A percentile compares a stretch with the other conserved stretches of the same genome.
phyloP scores from a whole-genome alignment of 35 echinoderm and acorn worm species.

The Diadema setosum region DNA sequence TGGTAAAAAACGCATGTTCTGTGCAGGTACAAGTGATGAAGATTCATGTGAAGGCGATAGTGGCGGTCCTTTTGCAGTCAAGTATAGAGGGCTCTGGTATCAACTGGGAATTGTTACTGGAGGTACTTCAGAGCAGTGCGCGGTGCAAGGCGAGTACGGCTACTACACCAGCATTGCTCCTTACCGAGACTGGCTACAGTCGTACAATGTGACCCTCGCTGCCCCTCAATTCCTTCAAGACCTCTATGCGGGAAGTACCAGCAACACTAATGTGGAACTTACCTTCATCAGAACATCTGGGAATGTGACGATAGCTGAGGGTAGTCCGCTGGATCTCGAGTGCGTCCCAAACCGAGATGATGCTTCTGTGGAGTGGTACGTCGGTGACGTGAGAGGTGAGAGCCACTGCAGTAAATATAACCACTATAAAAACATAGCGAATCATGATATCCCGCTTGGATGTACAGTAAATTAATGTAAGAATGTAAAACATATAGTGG shows the following conservation, averaged over 20 bases:
- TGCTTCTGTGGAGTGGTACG: background rate
- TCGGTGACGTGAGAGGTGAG: background rate
- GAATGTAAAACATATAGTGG: too few species aligned
- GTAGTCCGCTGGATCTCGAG: background rate
- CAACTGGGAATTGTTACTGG: conserved; percentile 25
- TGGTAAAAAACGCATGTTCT: conserved; percentile 65
- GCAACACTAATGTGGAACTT: background rate
- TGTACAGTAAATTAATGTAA: too few species aligned
- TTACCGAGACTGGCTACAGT: conserved; percentile 60
- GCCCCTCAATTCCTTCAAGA: too few species aligned
- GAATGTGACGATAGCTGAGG: background rate
- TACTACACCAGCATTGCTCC: conserved; percentile 68
- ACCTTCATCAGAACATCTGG: background rate
- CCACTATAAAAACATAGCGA: too few species aligned
- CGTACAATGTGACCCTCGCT: background rate
- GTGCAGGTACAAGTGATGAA: conserved; percentile 49
- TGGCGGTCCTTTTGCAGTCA: conserved; percentile 44
- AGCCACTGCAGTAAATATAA: too few species aligned
- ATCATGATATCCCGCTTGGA: too few species aligned
- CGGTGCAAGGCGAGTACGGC: conserved; percentile 65
- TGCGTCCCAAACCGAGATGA: background rate
- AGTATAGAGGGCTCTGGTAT: conserved; percentile 20
- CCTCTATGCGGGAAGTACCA: too few species aligned
- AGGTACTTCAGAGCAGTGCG: conserved; percentile 75
- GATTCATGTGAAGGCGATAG: conserved; percentile 63